Evolutionary conservation across 2,797 vertebrate genomes (phyloP).

Genomic region (Tangara arthus): DNA sequence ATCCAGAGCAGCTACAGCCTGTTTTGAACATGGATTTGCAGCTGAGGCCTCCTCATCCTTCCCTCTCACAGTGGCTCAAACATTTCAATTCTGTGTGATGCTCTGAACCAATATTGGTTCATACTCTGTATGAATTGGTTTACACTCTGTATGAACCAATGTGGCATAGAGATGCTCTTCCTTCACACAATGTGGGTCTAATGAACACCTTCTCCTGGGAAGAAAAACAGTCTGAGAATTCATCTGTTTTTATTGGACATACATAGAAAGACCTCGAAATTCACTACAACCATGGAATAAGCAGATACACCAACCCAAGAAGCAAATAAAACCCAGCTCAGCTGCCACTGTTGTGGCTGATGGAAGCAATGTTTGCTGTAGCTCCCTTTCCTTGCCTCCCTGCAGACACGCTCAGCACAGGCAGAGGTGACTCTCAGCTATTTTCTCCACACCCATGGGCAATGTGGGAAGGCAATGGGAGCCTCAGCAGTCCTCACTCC

Average conservation of each 20-base stretch:
- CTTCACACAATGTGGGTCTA: neutral
- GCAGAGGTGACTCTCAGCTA: neutral
- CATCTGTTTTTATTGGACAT: neutral
- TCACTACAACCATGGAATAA: neutral
- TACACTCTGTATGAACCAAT: neutral
- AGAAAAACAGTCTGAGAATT: neutral
- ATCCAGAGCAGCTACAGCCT: neutral
- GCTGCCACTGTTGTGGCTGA: neutral
- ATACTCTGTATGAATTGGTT: neutral
- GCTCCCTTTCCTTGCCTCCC: neutral
- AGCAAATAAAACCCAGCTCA: neutral
- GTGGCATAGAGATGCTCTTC: neutral
- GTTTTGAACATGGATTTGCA: neutral
- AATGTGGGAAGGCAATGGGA: neutral
- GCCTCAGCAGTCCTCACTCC: neutral
- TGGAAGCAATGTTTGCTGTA: neutral
- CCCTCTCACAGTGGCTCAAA: neutral
- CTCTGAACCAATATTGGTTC: neutral
- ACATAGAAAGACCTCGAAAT: neutral
- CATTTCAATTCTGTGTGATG: neutral
- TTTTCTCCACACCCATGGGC: neutral
- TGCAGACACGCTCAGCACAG: neutral
- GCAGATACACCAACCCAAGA: neutral
- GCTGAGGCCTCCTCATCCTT: neutral
- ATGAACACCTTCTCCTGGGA: neutral